These are phyloP conservation scores for Anorthoa munda DNA, from an alignment of 2,888 invertebrate genomes.

Conservation along the genomic window DNA sequence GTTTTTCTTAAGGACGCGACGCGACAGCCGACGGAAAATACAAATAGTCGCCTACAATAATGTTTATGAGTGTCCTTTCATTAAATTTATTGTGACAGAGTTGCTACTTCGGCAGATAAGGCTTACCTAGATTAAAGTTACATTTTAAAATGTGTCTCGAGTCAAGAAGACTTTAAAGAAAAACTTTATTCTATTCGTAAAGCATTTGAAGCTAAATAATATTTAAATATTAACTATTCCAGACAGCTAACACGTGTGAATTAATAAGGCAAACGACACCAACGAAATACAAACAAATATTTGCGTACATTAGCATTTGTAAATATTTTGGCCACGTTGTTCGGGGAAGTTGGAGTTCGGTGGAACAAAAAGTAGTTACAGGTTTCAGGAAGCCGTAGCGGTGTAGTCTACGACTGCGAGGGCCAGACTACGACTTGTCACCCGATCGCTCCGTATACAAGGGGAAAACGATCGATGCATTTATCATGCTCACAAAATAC, in stretches of 20 bases:
- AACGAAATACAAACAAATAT: slow-evolving; percentile 41
- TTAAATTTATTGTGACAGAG: slow-evolving; percentile 62
- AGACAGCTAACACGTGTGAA: slow-evolving; percentile 18
- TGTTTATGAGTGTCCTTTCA: slow-evolving; percentile 66
- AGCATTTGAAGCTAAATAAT: background rate
- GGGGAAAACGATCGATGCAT: slow-evolving; percentile 70
- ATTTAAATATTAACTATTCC: slow-evolving; percentile 19
- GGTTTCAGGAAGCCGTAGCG: slow-evolving; percentile 87
- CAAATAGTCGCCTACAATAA: slow-evolving; percentile 63
- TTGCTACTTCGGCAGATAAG: slow-evolving; percentile 52
- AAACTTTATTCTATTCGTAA: background rate
- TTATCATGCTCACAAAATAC: slow-evolving; percentile 71
- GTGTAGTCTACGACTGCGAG: slow-evolving; percentile 75
- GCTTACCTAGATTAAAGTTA: slow-evolving; percentile 51
- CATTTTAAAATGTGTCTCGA: slow-evolving; percentile 32
- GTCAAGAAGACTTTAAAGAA: slow-evolving; percentile 17
- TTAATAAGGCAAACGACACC: slow-evolving; percentile 40
- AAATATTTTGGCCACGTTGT: slow-evolving; percentile 53
- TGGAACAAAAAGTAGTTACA: slow-evolving; percentile 79
- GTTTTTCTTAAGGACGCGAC: slow-evolving; percentile 62
- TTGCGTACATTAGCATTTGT: slow-evolving; percentile 52
- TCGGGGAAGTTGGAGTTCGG: slow-evolving; percentile 64
- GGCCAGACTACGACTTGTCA: slow-evolving; percentile 71
- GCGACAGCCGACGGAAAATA: slow-evolving; percentile 60
- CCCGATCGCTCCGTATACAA: slow-evolving; percentile 65